A percentile compares a stretch with the other conserved stretches of the same genome.
phyloP scores from a whole-genome alignment of 2,888 invertebrate species.

The Stomorhina lunata region DNA sequence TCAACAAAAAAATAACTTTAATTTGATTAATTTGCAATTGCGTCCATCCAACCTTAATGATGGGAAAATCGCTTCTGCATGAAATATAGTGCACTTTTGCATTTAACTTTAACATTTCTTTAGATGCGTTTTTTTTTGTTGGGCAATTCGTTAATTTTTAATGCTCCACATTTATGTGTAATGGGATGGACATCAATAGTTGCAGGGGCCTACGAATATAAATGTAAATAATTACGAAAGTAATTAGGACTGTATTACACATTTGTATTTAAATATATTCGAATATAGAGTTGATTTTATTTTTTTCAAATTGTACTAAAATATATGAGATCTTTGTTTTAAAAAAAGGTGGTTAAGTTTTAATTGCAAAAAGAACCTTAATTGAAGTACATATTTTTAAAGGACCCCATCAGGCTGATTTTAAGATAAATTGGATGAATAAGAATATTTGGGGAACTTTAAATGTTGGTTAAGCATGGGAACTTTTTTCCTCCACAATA shows the following conservation, averaged over 20 bases:
- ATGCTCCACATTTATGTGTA: constrained; percentile 10
- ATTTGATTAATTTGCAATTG: constrained; percentile 75
- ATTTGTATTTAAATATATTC: too few relatives aligned
- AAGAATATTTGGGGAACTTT: too few relatives aligned
- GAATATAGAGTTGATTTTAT: constrained; percentile 54
- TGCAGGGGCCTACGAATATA: constrained; percentile 42
- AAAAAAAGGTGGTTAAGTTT: constrained; percentile 18
- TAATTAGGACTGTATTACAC: constrained; percentile 64
- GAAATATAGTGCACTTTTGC: constrained; percentile 44
- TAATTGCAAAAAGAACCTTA: neutral
- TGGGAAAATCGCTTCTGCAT: constrained; percentile 71
- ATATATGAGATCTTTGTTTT: neutral
- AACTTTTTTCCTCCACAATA: too few relatives aligned
- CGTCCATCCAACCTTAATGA: constrained; percentile 72
- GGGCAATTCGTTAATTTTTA: neutral
- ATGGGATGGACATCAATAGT: neutral
- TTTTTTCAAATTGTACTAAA: constrained; percentile 35
- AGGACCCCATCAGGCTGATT: too few relatives aligned
- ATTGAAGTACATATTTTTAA: too few relatives aligned
- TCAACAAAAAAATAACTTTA: constrained; percentile 71
- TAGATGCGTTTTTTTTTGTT: neutral
- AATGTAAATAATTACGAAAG: constrained; percentile 66
- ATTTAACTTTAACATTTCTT: constrained; percentile 35
- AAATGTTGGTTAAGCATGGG: too few relatives aligned
- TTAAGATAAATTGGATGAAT: too few relatives aligned